phyloP scores from a whole-genome alignment of 2,113 vertebrate species.

The Coregonus clupeaformis region DNA sequence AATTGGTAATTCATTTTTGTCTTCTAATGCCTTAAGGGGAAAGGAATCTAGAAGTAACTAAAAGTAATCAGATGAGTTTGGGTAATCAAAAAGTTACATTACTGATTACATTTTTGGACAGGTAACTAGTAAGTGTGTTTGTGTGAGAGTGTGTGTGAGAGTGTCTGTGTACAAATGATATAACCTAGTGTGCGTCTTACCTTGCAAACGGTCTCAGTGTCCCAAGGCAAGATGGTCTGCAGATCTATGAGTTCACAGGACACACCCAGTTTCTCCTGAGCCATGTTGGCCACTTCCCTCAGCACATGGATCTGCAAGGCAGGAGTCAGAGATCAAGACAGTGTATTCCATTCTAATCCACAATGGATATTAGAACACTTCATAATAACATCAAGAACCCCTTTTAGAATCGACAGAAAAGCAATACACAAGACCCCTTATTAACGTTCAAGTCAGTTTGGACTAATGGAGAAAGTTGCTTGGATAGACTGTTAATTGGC shows the following conservation, averaged over 20 bases:
- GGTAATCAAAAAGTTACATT: no score
- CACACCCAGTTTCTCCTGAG: slow-evolving; percentile 94
- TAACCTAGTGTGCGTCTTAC: slow-evolving; percentile 60
- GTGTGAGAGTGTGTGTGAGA: background rate
- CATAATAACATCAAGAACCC: background rate
- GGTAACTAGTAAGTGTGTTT: background rate
- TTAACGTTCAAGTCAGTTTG: slow-evolving; percentile 41
- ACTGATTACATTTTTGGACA: no score
- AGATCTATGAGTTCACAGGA: slow-evolving; percentile 97
- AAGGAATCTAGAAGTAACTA: no score
- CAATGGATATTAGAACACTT: no score
- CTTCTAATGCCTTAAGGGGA: no score
- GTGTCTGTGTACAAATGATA: no score
- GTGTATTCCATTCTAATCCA: background rate
- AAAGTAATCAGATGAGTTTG: no score
- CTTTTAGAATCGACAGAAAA: background rate
- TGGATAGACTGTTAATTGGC: no score
- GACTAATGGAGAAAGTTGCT: no score
- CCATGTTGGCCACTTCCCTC: slow-evolving; percentile 91
- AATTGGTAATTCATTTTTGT: no score
- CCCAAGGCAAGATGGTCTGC: slow-evolving; percentile 95
- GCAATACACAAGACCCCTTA: slow-evolving; percentile 39
- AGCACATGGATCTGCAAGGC: slow-evolving; percentile 88
- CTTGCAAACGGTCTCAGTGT: slow-evolving; percentile 91
- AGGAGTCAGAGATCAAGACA: background rate